phyloP scores from a whole-genome alignment of 2,888 invertebrate species.

The Sipha maydis region DNA sequence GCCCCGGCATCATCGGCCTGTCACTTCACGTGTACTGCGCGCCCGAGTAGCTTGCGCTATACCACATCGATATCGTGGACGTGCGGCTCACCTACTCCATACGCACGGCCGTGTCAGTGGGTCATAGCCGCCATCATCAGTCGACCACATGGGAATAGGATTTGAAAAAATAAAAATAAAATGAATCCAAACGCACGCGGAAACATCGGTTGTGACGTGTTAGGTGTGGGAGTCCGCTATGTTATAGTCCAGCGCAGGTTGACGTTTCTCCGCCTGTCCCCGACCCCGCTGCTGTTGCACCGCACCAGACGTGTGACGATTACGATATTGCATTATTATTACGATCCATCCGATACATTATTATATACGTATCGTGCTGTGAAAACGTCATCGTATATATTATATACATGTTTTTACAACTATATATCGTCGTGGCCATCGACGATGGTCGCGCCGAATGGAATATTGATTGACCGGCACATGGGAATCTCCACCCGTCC shows the following conservation, averaged over 20 bases:
- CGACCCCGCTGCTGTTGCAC: not conserved
- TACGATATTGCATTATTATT: not conserved
- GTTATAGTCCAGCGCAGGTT: not conserved
- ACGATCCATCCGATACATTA: not conserved
- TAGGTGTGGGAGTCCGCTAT: not conserved
- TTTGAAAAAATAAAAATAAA: not conserved
- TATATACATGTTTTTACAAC: not conserved
- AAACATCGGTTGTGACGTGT: not conserved
- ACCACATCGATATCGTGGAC: too few relatives aligned
- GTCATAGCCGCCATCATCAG: slow-evolving; percentile 40
- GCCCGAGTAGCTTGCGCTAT: too few relatives aligned
- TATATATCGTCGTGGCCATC: not conserved
- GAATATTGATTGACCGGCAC: not conserved
- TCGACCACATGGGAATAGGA: slow-evolving; percentile 2
- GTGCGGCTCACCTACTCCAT: too few relatives aligned
- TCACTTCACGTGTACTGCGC: not conserved
- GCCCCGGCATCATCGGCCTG: not conserved
- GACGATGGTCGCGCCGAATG: not conserved
- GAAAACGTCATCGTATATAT: not conserved
- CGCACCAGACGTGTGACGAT: not conserved
- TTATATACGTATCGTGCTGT: not conserved
- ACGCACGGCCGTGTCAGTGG: slow-evolving; percentile 48
- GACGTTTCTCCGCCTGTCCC: not conserved
- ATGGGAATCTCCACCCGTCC: too few relatives aligned
- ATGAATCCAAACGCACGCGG: not conserved